A percentile compares a stretch with the other conserved stretches of the same genome.
Conservation (phyloP, 92 coral and sea anemone species). For the Zoanthus sociatus region DNA sequence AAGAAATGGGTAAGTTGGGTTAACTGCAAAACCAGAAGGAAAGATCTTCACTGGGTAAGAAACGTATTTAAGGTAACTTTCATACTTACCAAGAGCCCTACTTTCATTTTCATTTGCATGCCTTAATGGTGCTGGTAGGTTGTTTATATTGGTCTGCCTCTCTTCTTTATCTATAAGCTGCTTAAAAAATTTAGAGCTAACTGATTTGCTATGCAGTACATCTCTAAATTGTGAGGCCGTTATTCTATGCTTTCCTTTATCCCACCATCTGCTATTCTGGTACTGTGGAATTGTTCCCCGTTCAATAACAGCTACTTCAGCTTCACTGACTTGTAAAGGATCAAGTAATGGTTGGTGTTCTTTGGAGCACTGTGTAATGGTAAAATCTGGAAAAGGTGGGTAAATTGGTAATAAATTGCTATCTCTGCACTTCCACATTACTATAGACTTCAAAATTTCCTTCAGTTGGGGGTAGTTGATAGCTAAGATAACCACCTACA, state of each 20-base stretch:
- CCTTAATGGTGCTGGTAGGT: constrained; percentile 47
- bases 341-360: constrained; percentile 41
- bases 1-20: constrained; percentile 55
- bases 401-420: constrained; percentile 19
- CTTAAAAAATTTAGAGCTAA: no score
- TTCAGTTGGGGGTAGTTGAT: constrained; percentile 57
- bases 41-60: constrained; percentile 55
- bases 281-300: constrained; percentile 24
- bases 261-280: constrained; percentile 43
- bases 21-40: constrained; percentile 57
- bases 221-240: constrained; percentile 53
- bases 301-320: constrained; percentile 41
- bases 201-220: no score
- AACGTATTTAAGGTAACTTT: constrained; percentile 39
- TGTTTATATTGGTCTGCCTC: not conserved
- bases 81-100: constrained; percentile 30
- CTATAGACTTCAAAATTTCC: constrained; percentile 52
- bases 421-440: constrained; percentile 31
- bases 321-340: constrained; percentile 34
- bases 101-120: constrained; percentile 55
- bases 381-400: constrained; percentile 46
- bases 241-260: constrained; percentile 39
- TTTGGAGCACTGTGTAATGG: constrained; percentile 39
- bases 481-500: constrained; percentile 54
- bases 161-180: not conserved